Conservation (phyloP, 2,888 invertebrate genomes). For the Buathra laborator region DNA sequence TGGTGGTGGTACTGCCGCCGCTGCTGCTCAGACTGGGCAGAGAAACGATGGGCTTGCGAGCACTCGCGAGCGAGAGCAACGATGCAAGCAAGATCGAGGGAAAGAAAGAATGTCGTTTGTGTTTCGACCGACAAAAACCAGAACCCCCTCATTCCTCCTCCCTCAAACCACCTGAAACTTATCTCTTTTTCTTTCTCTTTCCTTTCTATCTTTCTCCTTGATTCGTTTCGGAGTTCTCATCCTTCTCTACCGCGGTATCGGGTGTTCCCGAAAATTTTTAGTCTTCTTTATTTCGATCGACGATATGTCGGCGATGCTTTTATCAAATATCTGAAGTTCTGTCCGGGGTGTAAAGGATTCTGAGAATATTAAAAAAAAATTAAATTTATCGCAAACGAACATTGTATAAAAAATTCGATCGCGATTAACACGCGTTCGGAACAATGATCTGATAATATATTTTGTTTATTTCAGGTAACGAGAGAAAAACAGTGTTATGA, state of each 20-base stretch:
- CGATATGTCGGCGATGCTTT: not conserved
- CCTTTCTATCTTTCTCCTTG: conserved; percentile 24
- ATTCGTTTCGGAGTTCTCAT: conserved; percentile 24
- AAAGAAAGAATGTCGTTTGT: conserved; percentile 77
- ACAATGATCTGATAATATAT: too few relatives aligned
- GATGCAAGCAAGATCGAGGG: conserved; percentile 68
- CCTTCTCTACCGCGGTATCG: conserved; percentile 49
- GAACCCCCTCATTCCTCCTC: conserved; percentile 63
- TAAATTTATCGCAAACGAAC: too few relatives aligned
- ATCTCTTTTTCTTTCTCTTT: not conserved
- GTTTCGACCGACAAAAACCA: conserved; percentile 74
- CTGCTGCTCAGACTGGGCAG: not conserved
- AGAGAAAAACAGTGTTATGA: too few relatives aligned
- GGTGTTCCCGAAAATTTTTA: conserved; percentile 33
- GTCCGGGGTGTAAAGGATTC: too few relatives aligned
- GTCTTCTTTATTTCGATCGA: not conserved
- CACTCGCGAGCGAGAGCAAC: conserved; percentile 54
- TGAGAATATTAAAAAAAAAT: too few relatives aligned
- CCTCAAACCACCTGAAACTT: not conserved
- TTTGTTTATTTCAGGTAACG: too few relatives aligned
- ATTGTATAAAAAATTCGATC: too few relatives aligned
- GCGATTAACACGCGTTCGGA: too few relatives aligned
- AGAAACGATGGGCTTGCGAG: conserved; percentile 42
- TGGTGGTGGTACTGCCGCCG: conserved; percentile 5
- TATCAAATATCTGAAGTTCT: too few relatives aligned